Percentiles rank a stretch among this genome's conserved stretches.
These are phyloP conservation scores for Gymnobelideus leadbeateri DNA, from an alignment of 2,113 vertebrate genomes.

Conservation along the genomic window DNA sequence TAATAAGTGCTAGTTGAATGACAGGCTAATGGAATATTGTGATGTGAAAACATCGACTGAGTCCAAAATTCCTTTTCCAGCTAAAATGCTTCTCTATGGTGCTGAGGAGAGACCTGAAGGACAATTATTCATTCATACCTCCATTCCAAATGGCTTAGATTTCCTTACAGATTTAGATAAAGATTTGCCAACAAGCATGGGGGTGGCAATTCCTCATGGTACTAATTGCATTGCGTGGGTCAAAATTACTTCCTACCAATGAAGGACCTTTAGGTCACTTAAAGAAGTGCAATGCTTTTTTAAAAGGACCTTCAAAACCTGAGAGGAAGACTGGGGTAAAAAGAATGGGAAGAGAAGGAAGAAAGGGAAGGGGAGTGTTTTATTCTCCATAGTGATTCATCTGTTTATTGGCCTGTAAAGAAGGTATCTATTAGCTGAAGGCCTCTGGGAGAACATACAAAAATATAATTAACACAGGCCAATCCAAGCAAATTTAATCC, in stretches of 20 bases:
- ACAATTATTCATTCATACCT: neutral
- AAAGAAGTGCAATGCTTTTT: neutral
- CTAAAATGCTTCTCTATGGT: neutral
- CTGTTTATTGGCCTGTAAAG: constrained; percentile 67
- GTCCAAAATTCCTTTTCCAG: neutral
- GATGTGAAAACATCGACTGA: neutral
- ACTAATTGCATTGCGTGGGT: neutral
- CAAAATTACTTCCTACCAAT: neutral
- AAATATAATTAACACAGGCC: constrained; percentile 38
- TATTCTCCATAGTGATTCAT: constrained; percentile 45
- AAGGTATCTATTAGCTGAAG: constrained; percentile 66
- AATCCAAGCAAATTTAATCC: constrained; percentile 71
- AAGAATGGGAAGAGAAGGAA: constrained; percentile 17
- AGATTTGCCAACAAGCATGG: neutral
- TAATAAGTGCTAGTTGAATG: neutral
- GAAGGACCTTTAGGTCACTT: neutral
- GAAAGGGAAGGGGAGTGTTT: neutral
- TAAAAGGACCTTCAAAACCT: neutral
- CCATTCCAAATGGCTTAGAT: neutral
- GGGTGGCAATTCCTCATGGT: neutral
- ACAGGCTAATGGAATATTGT: neutral
- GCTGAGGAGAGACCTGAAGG: neutral
- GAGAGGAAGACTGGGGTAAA: neutral
- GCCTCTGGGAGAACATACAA: constrained; percentile 75
- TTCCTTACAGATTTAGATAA: neutral